Evolutionary conservation across 2,888 invertebrate species (phyloP), one percentile per base, ranked within the genome.

Genomic region (Frankliniella fusca): DNA sequence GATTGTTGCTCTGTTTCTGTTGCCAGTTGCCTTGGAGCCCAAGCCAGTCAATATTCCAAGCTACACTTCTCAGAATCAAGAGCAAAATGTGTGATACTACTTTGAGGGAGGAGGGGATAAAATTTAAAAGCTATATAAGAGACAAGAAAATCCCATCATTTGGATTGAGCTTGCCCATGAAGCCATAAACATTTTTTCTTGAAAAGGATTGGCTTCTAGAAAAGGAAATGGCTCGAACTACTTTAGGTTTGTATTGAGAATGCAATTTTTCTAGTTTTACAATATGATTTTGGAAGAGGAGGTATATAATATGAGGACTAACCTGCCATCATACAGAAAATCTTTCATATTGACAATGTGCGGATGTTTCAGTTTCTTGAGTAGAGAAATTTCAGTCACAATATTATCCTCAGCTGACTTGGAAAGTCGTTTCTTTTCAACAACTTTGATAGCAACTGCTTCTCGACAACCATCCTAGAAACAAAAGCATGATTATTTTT

Each of bases 321-420:
- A 93, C 93, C 90, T 91, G 61, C 92, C 91, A 85, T 94, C 94
- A 93, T 93, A 94, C 5, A 92, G 91, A 85, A 97, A 97, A 86
- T 97, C 94, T 86, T 92, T 91, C 90, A 97, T 92, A 81, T 93
- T 91, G 0, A 97, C 96, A 81, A 97, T 95, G 86, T 95, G 91
- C 1, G 93, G 92, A 87, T 96, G 95, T 28, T 92, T 92, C 0
- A 97, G 89, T 0, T 92, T 91, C 87, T 96, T 95, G 85, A 97
- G 88, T 28, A 96, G 89, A 61, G 92, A 90, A 65, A 97, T 97
- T 90, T 97, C 97, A 0, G 93, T 93, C 80, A 96, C 90, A 28
- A 97, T 90, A 88, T 95, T 95, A 86, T 96, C 94, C 11, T 93
- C 91, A 0, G 95, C 93, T 0, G 92, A 89, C 82, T 92, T 92